Conservation (phyloP, 2,888 invertebrate species). For the Noctua janthe region DNA sequence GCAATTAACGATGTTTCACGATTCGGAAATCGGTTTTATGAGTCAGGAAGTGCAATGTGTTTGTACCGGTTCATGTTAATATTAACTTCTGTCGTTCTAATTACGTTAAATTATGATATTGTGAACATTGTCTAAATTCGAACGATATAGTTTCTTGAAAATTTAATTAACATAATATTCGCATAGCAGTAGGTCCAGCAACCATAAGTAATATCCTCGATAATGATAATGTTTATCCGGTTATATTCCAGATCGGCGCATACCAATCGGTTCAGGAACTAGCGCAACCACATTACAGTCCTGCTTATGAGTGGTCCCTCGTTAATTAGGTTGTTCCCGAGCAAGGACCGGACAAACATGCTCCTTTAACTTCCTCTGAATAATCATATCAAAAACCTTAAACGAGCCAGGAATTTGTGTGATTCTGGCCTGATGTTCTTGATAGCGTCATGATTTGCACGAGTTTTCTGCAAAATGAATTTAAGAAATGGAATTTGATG, state of each 20-base stretch:
- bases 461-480: neutral
- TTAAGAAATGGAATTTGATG: neutral
- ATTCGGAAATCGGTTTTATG: constrained; percentile 41
- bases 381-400: constrained; percentile 43
- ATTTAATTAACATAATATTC: neutral
- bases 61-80: constrained; percentile 13
- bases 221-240: constrained; percentile 16
- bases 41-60: constrained; percentile 33
- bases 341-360: constrained; percentile 35
- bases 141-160: neutral
- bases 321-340: constrained; percentile 44
- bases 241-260: constrained; percentile 15
- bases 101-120: neutral
- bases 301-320: constrained; percentile 43
- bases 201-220: neutral
- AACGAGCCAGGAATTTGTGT: constrained; percentile 6
- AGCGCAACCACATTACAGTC: constrained; percentile 11
- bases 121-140: neutral
- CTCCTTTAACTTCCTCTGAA: constrained; percentile 31
- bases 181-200: neutral
- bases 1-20: constrained; percentile 38
- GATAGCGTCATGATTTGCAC: neutral
- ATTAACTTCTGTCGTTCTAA: neutral
- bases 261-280: constrained; percentile 17
- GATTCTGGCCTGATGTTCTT: constrained; percentile 1